phyloP scores from a whole-genome alignment of 2,797 vertebrate genomes.

The Xenops minutus region DNA sequence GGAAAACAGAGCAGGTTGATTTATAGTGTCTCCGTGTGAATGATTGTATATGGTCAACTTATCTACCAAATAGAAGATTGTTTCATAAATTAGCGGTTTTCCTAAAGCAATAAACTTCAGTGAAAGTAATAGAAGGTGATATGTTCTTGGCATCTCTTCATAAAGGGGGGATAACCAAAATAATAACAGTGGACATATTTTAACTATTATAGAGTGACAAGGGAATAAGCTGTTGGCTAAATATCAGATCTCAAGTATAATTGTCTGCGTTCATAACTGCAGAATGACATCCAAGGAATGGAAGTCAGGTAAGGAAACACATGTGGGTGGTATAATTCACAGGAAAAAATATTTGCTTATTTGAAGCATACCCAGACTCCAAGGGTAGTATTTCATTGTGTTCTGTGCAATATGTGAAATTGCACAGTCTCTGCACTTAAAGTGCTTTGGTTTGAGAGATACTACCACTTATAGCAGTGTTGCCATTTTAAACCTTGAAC shows the following conservation, averaged over 20 bases:
- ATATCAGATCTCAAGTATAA: conserved; percentile 5
- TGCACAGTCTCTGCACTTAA: neutral
- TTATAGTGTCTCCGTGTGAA: conserved; percentile 45
- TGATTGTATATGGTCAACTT: conserved; percentile 50
- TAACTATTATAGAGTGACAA: conserved; percentile 18
- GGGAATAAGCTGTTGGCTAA: conserved; percentile 25
- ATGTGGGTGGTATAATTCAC: neutral
- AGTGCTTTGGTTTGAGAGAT: neutral
- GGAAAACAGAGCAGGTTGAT: conserved; percentile 55
- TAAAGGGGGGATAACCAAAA: conserved; percentile 22
- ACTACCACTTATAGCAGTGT: neutral
- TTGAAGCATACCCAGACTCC: neutral
- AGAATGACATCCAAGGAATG: neutral
- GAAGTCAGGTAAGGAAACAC: conserved; percentile 22
- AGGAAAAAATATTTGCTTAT: neutral
- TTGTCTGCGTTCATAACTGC: neutral
- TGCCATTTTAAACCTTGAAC: neutral
- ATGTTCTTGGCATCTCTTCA: conserved; percentile 37
- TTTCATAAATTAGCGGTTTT: conserved; percentile 44
- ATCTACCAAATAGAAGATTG: neutral
- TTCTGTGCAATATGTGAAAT: neutral
- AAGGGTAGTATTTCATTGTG: neutral
- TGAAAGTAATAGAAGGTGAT: conserved; percentile 27
- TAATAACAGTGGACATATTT: conserved; percentile 40
- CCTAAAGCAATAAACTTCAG: conserved; percentile 51